phyloP scores from a whole-genome alignment of 2,888 invertebrate genomes.

The Drosophila hawaiiensis region DNA sequence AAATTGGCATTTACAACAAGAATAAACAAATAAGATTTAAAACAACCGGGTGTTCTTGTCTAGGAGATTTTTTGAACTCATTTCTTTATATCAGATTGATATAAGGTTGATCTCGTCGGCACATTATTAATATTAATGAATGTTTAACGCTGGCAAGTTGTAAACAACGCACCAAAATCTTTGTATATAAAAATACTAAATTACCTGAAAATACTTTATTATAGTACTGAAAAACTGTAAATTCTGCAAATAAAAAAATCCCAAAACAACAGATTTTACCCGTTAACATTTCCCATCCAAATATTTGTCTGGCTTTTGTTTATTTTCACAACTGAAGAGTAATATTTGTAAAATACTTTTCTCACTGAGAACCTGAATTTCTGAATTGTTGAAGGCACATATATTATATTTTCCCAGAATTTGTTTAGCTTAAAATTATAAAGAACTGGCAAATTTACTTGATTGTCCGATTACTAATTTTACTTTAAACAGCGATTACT shows the following conservation, averaged over 20 bases:
- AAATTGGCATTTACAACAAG: constrained; percentile 48
- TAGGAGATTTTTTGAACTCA: background rate
- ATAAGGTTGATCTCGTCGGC: background rate
- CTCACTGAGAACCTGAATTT: background rate
- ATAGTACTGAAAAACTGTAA: background rate
- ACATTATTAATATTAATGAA: background rate
- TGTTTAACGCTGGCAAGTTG: too few relatives aligned
- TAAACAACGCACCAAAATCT: background rate
- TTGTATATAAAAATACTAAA: background rate
- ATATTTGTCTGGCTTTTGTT: constrained; percentile 10
- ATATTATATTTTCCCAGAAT: constrained; percentile 11
- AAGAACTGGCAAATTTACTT: background rate
- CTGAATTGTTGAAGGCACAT: too few relatives aligned
- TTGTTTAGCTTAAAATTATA: background rate
- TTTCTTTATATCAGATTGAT: background rate
- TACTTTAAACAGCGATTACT: background rate
- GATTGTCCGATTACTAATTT: background rate
- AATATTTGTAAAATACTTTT: background rate
- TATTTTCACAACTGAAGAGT: constrained; percentile 7
- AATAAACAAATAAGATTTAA: background rate
- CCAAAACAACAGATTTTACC: background rate
- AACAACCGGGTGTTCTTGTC: background rate
- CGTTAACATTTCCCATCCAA: constrained; percentile 5
- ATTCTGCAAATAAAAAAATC: background rate
- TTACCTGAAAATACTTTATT: background rate